Evolutionary conservation across 1,140 invertebrate genomes (phyloP).

Genomic region (Nasonia giraulti): DNA sequence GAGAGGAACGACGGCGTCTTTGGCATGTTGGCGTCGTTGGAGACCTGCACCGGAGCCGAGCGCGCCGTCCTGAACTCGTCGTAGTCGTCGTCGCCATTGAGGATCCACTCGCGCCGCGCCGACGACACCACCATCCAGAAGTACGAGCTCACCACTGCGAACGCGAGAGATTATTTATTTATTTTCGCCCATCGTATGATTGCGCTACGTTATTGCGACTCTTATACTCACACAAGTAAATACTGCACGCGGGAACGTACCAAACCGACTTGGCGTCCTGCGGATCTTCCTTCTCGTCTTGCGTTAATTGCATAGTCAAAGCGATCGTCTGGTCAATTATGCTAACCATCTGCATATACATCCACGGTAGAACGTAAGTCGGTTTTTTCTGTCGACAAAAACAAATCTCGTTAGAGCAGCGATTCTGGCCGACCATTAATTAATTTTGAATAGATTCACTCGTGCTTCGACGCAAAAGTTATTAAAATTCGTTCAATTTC

Average conservation of each 20-base stretch:
- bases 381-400: constrained; percentile 64
- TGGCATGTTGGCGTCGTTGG: constrained; percentile 55
- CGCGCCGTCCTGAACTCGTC: background rate
- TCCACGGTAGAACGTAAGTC: constrained; percentile 66
- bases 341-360: constrained; percentile 68
- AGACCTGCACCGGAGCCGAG: background rate
- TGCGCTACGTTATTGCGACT: no score
- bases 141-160: constrained; percentile 65
- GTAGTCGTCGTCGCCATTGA: background rate
- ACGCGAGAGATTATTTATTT: no score
- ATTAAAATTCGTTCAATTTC: background rate
- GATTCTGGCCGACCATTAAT: background rate
- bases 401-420: background rate
- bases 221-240: constrained; percentile 66
- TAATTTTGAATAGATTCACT: background rate
- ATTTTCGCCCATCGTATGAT: no score
- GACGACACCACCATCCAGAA: constrained; percentile 67
- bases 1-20: constrained; percentile 69
- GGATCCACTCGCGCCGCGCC: constrained; percentile 60
- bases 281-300: constrained; percentile 51
- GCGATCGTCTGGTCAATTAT: constrained; percentile 68
- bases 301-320: constrained; percentile 61
- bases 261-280: constrained; percentile 58
- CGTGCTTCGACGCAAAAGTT: background rate
- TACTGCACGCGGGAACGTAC: constrained; percentile 64